These are phyloP conservation scores for Lasioglossum marginatum DNA, from an alignment of 2,888 invertebrate species.

Conservation along the genomic window DNA sequence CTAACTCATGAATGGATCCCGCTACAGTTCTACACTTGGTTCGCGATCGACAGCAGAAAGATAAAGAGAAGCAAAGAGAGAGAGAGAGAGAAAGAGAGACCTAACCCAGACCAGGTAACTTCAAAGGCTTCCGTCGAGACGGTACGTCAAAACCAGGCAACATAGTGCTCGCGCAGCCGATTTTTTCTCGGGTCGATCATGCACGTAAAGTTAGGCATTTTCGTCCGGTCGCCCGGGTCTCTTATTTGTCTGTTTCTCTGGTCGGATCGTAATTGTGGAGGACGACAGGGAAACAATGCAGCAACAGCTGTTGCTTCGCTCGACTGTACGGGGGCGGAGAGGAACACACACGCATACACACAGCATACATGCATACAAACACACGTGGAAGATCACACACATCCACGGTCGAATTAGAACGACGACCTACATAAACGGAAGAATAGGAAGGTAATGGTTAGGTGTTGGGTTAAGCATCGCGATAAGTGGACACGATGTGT, in stretches of 20 bases:
- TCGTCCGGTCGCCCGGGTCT: neutral
- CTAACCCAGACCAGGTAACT: neutral
- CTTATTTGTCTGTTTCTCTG: constrained; percentile 12
- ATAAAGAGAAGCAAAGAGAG: neutral
- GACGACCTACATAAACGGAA: constrained; percentile 70
- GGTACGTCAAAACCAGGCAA: neutral
- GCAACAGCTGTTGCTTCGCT: constrained; percentile 76
- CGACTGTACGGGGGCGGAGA: constrained; percentile 35
- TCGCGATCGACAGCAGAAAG: neutral
- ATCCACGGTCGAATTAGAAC: constrained; percentile 66
- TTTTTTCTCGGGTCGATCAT: neutral
- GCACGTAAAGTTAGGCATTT: constrained; percentile 6
- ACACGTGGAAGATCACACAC: neutral
- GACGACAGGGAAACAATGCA: constrained; percentile 73
- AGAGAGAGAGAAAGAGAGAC: neutral
- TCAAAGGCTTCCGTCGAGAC: constrained; percentile 2
- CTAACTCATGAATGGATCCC: neutral
- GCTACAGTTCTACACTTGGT: neutral
- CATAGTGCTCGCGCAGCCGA: neutral
- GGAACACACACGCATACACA: neutral
- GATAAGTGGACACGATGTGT: constrained; percentile 55
- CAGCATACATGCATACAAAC: neutral
- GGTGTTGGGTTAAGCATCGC: constrained; percentile 66
- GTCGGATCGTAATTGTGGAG: constrained; percentile 52
- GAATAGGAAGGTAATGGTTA: constrained; percentile 68